Evolutionary conservation across 2,888 invertebrate genomes (phyloP), one percentile per base, ranked within the genome.

Genomic region (Halictus ligatus): DNA sequence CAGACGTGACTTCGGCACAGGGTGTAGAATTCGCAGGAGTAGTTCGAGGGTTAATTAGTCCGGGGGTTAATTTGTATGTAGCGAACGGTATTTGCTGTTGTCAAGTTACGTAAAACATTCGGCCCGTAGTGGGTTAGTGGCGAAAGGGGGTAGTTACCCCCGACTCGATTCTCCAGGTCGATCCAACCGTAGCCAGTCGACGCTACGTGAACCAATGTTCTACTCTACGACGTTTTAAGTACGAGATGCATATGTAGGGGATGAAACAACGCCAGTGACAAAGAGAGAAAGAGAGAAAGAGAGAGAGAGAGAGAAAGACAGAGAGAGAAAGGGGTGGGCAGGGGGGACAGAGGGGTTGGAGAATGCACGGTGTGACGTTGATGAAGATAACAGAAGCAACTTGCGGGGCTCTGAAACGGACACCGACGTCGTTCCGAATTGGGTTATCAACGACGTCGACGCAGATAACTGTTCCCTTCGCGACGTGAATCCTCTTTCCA

Each of bases 131-230:
- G 35, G 4, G 21, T n/a, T 4, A 54, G 10, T 29, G 25, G 13
- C 6, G 60, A 54, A 29, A 64, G n/a, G 40, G 35, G 69, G 8
- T 43, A 15, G n/a, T 46, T 46, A 40, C 71, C n/a, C n/a, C 25
- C 25, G 69, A 72, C 1, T 72, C 71, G 71, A 72, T 72, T 72
- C 71, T 72, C 40, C 69, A 35, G 35, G 10, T 69, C 69, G 71
- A 46, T 40, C 71, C 46, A 40, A 72, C 71, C 25, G 46, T 21
- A 40, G 71, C 71, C 64, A 90, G 87, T 91, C 89, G 92, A 92
- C 92, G 89, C 92, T 91, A 90, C 89, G 89, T 85, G 92, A 93
- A 93, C 90, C 93, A 94, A 94, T 92, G 93, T 92, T 93, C 85
- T 92, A 93, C 85, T 83, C 85, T 85, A 85, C 84, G 25, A 67